Percentiles rank a stretch among this genome's conserved stretches.
Evolutionary conservation across 2,888 invertebrate species (phyloP).

Genomic region (Pristionchus exspectatus): DNA sequence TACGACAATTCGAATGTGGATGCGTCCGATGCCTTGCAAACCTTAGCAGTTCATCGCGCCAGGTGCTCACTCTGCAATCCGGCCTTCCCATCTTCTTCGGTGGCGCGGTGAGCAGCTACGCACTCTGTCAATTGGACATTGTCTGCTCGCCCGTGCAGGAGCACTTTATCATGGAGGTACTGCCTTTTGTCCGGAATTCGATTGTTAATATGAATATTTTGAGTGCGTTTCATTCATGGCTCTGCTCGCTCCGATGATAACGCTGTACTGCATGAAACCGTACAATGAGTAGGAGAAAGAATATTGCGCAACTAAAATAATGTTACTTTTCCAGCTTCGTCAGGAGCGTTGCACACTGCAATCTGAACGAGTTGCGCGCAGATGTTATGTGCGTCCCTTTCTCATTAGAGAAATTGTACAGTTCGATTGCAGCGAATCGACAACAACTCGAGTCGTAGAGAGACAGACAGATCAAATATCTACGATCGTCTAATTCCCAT

Average conservation of each 20-base stretch:
- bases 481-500: too few relatives aligned
- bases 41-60: too few relatives aligned
- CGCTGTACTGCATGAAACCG: slow-evolving; percentile 21
- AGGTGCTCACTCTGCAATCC: slow-evolving; percentile 43
- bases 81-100: slow-evolving; percentile 10
- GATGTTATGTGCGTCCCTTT: background rate
- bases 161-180: slow-evolving; percentile 47
- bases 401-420: too few relatives aligned
- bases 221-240: slow-evolving; percentile 14
- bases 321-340: background rate
- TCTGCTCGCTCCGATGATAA: background rate
- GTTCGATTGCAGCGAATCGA: too few relatives aligned
- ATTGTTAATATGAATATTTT: background rate
- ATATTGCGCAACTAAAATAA: too few relatives aligned
- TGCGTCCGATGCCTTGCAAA: too few relatives aligned
- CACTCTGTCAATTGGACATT: slow-evolving; percentile 47
- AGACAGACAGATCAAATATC: too few relatives aligned
- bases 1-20: too few relatives aligned
- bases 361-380: background rate
- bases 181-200: background rate
- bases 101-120: slow-evolving; percentile 9
- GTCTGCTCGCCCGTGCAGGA: slow-evolving; percentile 43
- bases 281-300: slow-evolving; percentile 42
- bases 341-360: background rate
- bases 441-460: too few relatives aligned